Conservation (phyloP, 2,797 vertebrate genomes). For the Chelidonichthys spinosus region DNA sequence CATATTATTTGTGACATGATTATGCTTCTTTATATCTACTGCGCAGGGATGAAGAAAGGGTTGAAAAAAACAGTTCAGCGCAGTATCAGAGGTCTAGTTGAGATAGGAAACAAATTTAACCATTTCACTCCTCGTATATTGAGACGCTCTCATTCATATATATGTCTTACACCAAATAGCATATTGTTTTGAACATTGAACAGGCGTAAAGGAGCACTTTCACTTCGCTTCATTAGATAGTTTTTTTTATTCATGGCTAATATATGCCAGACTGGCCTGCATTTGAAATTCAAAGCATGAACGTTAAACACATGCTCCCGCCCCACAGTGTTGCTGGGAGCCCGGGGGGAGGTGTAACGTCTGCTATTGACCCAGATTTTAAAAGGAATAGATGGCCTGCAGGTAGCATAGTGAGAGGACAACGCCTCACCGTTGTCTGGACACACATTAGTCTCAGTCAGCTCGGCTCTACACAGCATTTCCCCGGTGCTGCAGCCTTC, state of each 20-base stretch:
- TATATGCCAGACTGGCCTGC: conserved; percentile 50
- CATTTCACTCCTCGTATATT: conserved; percentile 27
- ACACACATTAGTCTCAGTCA: conserved; percentile 71
- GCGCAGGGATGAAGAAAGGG: conserved; percentile 13
- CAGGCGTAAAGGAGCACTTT: conserved; percentile 38
- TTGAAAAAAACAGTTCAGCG: conserved; percentile 27
- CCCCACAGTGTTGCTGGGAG: conserved; percentile 63
- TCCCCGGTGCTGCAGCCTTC: conserved; percentile 36
- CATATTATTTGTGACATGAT: conserved; percentile 68
- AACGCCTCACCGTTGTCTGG: conserved; percentile 61
- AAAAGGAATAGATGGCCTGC: conserved; percentile 72
- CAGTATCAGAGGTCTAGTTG: conserved; percentile 11
- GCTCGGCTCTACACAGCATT: conserved; percentile 26
- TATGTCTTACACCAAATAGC: conserved; percentile 14
- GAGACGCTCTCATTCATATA: conserved; percentile 40
- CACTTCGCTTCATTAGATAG: conserved; percentile 37
- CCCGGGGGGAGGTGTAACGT: conserved; percentile 63
- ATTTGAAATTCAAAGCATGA: conserved; percentile 76
- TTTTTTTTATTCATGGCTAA: conserved; percentile 53
- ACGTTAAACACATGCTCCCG: conserved; percentile 73
- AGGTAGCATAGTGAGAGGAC: conserved; percentile 68
- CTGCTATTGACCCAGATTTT: conserved; percentile 83
- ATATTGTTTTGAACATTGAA: conserved; percentile 35
- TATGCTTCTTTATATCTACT: conserved; percentile 33
- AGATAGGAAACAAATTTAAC: conserved; percentile 49